A percentile compares a stretch with the other conserved stretches of the same genome.
phyloP scores from a whole-genome alignment of 2,888 invertebrate species.

The Amblyjoppa proteus region DNA sequence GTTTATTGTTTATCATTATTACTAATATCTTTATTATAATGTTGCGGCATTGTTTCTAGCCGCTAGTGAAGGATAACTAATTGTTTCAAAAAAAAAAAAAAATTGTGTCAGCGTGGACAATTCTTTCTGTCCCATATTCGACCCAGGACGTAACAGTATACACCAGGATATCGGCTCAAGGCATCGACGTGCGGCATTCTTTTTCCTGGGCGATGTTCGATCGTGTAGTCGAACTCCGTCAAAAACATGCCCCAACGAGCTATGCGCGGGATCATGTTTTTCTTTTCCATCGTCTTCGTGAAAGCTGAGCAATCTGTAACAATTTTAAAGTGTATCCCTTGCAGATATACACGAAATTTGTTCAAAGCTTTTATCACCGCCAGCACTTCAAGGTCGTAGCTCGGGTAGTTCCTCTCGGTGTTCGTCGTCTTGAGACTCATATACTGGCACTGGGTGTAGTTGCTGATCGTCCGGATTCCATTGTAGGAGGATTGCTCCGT shows the following conservation, averaged over 20 bases:
- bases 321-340: slow-evolving; percentile 71
- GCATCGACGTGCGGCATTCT: slow-evolving; percentile 73
- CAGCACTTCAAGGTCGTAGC: slow-evolving; percentile 71
- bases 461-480: slow-evolving; percentile 64
- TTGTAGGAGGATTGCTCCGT: slow-evolving; percentile 75
- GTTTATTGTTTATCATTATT: no score
- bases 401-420: slow-evolving; percentile 73
- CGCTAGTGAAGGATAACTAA: no score
- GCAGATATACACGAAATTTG: slow-evolving; percentile 70
- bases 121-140: no score
- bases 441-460: slow-evolving; percentile 72
- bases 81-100: no score
- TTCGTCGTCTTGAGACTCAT: slow-evolving; percentile 73
- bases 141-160: no score
- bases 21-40: no score
- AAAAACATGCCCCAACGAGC: slow-evolving; percentile 70
- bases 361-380: slow-evolving; percentile 73
- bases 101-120: no score
- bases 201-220: slow-evolving; percentile 71
- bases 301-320: no score
- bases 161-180: slow-evolving; percentile 69
- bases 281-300: no score
- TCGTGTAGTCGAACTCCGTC: slow-evolving; percentile 68
- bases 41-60: no score
- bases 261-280: slow-evolving; percentile 56